Evolutionary conservation across 2,888 invertebrate species (phyloP), one percentile per base, ranked within the genome.

Genomic region (Oegoconia quadripuncta): DNA sequence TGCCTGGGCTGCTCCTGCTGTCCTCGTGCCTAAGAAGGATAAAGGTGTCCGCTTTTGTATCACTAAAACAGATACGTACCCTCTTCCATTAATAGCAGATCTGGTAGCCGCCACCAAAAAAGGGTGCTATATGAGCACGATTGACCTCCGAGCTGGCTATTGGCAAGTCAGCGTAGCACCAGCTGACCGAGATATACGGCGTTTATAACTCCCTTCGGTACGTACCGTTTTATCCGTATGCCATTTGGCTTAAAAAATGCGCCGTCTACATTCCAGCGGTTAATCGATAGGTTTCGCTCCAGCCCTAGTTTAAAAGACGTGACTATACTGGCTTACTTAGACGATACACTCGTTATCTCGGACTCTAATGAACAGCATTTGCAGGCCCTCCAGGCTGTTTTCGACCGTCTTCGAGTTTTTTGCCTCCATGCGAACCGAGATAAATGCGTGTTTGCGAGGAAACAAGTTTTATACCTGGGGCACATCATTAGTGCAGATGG

Each of bases 141-240:
- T 76, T 2, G 71, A 74, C 35, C 39, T 77, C 2, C 50, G 48
- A 13, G 41, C 63, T 3, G 70, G 71, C 0, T 75, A 72, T 40
- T 67, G 61, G 53, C 74, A 74, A 35, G 52, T 69, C 2, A 29
- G 9, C 9, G 43, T 55, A 3, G 13, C 29, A 13, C 39, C 48
- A 25, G 39, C 27, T 15, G 56, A 63, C 34, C 49, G 44, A 13
- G 38, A 48, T 3, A 61, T 59, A 63, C 62, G 1, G 50, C 55
- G 0, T 62, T 64, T 27, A 51, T 52, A 4, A 53, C 58, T 2
- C 55, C 55, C 3, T 52, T 56, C 27, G 60, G 60, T 3, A 47
- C 46, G 3, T 60, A 42, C 33, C 35, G 44, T 6, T 63, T 59
- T 26, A 41, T 41, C 3, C 40, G 59, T 11, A 63, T 62, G 61